phyloP scores from a whole-genome alignment of 2,113 vertebrate genomes.

The Pycnonotus jocosus region DNA sequence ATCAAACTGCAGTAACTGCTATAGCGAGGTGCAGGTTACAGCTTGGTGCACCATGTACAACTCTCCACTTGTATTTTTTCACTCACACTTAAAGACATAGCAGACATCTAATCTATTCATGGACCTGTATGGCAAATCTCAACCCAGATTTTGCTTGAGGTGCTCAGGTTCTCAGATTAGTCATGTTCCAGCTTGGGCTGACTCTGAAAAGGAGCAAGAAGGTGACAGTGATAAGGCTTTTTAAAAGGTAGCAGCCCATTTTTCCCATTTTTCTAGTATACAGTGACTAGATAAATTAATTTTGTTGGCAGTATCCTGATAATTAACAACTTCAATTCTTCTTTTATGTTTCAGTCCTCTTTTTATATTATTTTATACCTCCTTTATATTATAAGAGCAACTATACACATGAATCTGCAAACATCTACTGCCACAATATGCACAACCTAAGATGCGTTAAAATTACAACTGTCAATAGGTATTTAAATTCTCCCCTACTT shows the following conservation, averaged over 20 bases:
- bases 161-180: neutral
- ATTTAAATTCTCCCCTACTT: neutral
- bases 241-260: neutral
- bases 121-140: neutral
- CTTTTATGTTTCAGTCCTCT: neutral
- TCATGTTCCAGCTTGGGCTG: neutral
- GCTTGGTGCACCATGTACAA: accelerated
- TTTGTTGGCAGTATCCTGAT: neutral
- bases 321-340: neutral
- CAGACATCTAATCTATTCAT: accelerated
- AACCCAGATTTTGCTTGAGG: neutral
- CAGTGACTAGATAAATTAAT: neutral
- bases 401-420: neutral
- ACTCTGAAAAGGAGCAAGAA: neutral
- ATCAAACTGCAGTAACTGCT: neutral
- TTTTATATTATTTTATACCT: neutral
- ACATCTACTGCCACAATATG: neutral
- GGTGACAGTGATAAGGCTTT: neutral
- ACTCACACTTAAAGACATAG: neutral
- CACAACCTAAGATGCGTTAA: neutral
- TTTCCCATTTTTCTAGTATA: neutral
- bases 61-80: neutral
- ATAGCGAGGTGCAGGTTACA: accelerated
- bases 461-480: neutral
- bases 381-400: neutral